These are phyloP conservation scores for Hormaphis cornu DNA, from an alignment of 1,140 invertebrate species.

Conservation along the genomic window DNA sequence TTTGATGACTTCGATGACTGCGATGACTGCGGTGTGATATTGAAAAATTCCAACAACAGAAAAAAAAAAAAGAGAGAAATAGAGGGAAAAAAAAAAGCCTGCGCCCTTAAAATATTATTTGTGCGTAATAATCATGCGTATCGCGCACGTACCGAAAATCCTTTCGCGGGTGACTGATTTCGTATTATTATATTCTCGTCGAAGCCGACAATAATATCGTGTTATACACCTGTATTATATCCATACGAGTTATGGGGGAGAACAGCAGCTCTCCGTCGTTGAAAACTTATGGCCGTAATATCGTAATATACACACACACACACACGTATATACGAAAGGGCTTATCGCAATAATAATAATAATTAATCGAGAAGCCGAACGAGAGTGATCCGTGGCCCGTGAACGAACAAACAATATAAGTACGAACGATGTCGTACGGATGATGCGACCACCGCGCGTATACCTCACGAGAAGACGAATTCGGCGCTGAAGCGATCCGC, in stretches of 20 bases:
- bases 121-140: background rate
- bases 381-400: background rate
- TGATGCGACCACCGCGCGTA: too few species aligned
- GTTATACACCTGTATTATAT: too few species aligned
- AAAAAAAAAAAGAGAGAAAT: background rate
- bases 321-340: background rate
- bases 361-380: conserved; percentile 26
- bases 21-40: background rate
- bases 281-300: too few species aligned
- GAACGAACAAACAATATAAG: conserved; percentile 12
- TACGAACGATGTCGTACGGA: too few species aligned
- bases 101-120: background rate
- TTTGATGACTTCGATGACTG: too few species aligned
- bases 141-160: background rate
- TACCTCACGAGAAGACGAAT: too few species aligned
- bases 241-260: too few species aligned
- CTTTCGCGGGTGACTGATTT: conserved; percentile 25
- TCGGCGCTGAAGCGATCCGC: too few species aligned
- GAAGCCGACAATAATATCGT: too few species aligned
- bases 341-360: conserved; percentile 29
- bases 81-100: background rate
- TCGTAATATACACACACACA: background rate
- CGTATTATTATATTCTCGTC: too few species aligned
- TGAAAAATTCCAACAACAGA: background rate
- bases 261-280: too few species aligned